Evolutionary conservation across 2,797 vertebrate genomes (phyloP), one percentile per base, ranked within the genome.

Genomic region (Trachops cirrhosus): DNA sequence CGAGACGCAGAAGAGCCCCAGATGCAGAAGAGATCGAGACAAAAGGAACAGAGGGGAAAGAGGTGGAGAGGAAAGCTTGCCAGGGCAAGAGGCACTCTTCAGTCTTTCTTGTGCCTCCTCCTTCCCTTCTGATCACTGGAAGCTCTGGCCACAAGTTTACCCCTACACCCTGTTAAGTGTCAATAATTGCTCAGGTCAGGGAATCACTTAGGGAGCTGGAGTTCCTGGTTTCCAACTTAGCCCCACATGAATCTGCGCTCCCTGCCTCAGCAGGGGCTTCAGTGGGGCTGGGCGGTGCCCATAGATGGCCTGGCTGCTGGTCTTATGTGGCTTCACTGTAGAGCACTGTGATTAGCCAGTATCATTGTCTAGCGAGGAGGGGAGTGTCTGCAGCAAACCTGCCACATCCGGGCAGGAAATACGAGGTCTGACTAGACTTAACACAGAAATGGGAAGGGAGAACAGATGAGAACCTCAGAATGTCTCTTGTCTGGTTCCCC

Each of bases 311-410:
- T 29, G 39, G 57, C 15, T 22, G 24, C 16, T 2, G 16, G 62
- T 21, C 15, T 39, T 22, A 3, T 6, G 32, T 29, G 34, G 3
- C 32, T 5, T 7, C 0, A 4, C 44, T 19, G 4, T 18, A 57
- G 77, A 37, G 34, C 1, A 0, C 37, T 1, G 14, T 6, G 22
- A 21, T 32, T 19, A 32, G 26, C 26, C 54, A n/a, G 9, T 0
- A 10, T 9, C 26, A 3, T 16, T 21, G 1, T 52, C 34, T 16
- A 19, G 54, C 1, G 9, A n/a, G 24, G 26, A 6, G 3, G 18
- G 32, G 73, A 22, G n/a, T 3, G 4, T 16, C 46, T 9, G 14
- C 10, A 15, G 52, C 37, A 34, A 8, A 34, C n/a, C 16, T 26
- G 2, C 67, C 50, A 24, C 3, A 0, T n/a, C 41, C 15, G 32